These are phyloP conservation scores for Miltochrista miniata DNA, from an alignment of 2,888 invertebrate species.

Conservation along the genomic window DNA sequence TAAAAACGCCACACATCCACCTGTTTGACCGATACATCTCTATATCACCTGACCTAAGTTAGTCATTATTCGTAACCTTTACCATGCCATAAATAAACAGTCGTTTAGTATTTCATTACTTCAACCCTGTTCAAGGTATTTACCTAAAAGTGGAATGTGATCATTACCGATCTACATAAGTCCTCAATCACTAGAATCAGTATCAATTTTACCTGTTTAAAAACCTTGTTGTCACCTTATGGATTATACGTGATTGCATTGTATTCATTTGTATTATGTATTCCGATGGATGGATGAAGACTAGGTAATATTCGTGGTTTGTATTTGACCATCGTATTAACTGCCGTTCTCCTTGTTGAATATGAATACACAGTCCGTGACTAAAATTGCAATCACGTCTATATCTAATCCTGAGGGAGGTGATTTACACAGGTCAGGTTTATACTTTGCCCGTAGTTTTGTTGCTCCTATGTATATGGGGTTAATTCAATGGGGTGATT, in stretches of 20 bases:
- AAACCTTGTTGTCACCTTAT: conserved; percentile 7
- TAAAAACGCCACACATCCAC: too few species aligned
- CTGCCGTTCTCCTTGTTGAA: neutral
- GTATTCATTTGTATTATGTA: neutral
- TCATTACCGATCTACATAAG: neutral
- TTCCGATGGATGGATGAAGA: neutral
- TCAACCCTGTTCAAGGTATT: neutral
- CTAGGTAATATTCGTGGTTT: neutral
- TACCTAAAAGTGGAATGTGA: neutral
- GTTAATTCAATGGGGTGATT: too few species aligned
- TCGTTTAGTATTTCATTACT: neutral
- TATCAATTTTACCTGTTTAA: conserved; percentile 13
- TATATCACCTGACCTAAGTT: neutral
- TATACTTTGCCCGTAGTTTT: too few species aligned
- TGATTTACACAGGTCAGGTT: too few species aligned
- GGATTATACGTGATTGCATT: conserved; percentile 1
- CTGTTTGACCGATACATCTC: neutral
- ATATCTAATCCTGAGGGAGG: too few species aligned
- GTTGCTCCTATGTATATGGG: too few species aligned
- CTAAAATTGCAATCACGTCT: neutral
- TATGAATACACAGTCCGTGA: neutral
- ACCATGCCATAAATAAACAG: neutral
- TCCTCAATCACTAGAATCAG: neutral
- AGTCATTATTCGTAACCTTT: neutral
- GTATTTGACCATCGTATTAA: neutral